A percentile compares a stretch with the other conserved stretches of the same genome.
Evolutionary conservation across 2,113 vertebrate genomes (phyloP).

Genomic region (Conger conger): DNA sequence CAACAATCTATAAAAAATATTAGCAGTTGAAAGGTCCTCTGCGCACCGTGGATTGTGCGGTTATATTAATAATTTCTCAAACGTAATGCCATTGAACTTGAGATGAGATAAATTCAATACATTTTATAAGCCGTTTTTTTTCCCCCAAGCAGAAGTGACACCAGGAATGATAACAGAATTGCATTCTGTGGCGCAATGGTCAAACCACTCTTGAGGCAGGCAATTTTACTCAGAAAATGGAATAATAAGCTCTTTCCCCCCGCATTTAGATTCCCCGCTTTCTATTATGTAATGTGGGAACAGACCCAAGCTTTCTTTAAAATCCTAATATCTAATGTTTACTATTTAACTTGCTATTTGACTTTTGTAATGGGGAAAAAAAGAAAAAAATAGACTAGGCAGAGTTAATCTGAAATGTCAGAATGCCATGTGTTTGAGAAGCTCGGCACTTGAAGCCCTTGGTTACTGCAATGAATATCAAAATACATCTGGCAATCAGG

Average conservation of each 20-base stretch:
- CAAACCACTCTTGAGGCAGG: background rate
- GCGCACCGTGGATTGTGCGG: background rate
- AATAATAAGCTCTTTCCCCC: background rate
- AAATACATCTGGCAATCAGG: background rate
- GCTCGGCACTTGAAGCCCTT: background rate
- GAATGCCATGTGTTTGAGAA: background rate
- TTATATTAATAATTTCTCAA: background rate
- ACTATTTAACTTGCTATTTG: background rate
- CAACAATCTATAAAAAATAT: background rate
- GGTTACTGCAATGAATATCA: background rate
- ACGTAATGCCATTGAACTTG: background rate
- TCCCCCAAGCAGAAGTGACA: slow-evolving; percentile 6
- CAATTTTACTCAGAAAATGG: background rate
- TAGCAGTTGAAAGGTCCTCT: background rate
- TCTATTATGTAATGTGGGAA: background rate
- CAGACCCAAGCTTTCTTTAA: background rate
- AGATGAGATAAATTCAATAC: slow-evolving; percentile 6
- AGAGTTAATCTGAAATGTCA: background rate
- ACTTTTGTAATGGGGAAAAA: background rate
- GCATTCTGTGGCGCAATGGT: background rate
- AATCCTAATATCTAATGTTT: background rate
- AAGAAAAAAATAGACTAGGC: background rate
- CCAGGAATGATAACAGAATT: slow-evolving; percentile 1
- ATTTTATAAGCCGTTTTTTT: background rate
- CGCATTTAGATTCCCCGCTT: background rate